These are phyloP conservation scores for Acheta domesticus DNA, from an alignment of 2,888 invertebrate species.

Conservation along the genomic window DNA sequence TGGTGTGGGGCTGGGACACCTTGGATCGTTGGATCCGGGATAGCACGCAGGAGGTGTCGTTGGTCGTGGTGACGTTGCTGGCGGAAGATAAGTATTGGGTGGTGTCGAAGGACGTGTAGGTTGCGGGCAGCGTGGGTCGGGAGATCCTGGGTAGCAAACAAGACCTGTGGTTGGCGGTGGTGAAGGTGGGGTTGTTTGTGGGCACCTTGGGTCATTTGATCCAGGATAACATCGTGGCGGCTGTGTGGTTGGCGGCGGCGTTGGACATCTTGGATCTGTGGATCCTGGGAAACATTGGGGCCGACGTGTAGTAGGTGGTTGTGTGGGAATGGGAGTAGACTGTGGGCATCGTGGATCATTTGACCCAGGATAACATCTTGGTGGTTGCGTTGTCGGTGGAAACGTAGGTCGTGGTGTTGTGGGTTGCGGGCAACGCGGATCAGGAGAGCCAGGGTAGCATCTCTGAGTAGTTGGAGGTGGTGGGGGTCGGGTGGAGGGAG, in stretches of 20 bases:
- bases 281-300: slow-evolving; percentile 43
- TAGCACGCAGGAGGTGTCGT: slow-evolving; percentile 32
- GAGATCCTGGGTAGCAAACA: slow-evolving; percentile 39
- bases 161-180: slow-evolving; percentile 38
- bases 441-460: slow-evolving; percentile 43
- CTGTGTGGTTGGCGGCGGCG: slow-evolving; percentile 29
- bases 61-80: slow-evolving; percentile 34
- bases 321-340: slow-evolving; percentile 35
- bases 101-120: slow-evolving; percentile 35
- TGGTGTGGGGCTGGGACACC: slow-evolving; percentile 30
- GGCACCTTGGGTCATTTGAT: slow-evolving; percentile 41
- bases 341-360: slow-evolving; percentile 39
- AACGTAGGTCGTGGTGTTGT: slow-evolving; percentile 37
- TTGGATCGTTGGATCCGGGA: slow-evolving; percentile 35
- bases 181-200: slow-evolving; percentile 36
- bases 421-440: slow-evolving; percentile 43
- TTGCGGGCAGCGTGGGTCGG: slow-evolving; percentile 43
- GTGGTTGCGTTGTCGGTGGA: slow-evolving; percentile 27
- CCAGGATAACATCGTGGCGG: slow-evolving; percentile 44
- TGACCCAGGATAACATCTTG: slow-evolving; percentile 41
- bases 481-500: slow-evolving; percentile 35
- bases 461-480: slow-evolving; percentile 12
- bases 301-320: slow-evolving; percentile 42
- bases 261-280: slow-evolving; percentile 40
- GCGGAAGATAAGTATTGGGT: slow-evolving; percentile 26